A percentile compares a stretch with the other conserved stretches of the same genome.
These are phyloP conservation scores for Seladonia tumulorum DNA, from an alignment of 2,888 invertebrate species.

Conservation along the genomic window DNA sequence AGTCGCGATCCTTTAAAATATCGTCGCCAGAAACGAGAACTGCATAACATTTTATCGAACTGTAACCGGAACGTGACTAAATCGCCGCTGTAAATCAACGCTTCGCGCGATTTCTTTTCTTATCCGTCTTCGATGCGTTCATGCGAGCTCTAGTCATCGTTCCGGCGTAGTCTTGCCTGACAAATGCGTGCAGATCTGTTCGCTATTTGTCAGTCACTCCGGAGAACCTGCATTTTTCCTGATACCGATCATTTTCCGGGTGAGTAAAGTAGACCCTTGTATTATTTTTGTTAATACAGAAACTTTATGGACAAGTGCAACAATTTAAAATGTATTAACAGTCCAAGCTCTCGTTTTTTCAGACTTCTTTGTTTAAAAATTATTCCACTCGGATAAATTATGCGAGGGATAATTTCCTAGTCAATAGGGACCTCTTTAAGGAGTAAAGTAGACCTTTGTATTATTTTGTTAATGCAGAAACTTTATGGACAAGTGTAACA, in stretches of 20 bases:
- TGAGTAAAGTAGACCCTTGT: too few relatives aligned
- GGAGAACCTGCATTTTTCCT: background rate
- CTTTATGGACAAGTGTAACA: too few relatives aligned
- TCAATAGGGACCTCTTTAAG: too few relatives aligned
- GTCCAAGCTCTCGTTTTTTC: too few relatives aligned
- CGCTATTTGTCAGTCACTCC: background rate
- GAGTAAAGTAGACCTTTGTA: too few relatives aligned
- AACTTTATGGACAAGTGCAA: too few relatives aligned
- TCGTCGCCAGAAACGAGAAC: conserved; percentile 13
- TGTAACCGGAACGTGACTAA: conserved; percentile 30
- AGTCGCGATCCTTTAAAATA: conserved; percentile 35
- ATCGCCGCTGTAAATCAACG: conserved; percentile 30
- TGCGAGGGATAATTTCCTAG: too few relatives aligned
- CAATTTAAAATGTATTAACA: too few relatives aligned
- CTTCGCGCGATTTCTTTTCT: background rate
- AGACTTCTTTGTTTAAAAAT: too few relatives aligned
- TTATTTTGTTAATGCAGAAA: too few relatives aligned
- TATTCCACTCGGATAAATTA: too few relatives aligned
- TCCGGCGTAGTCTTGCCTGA: background rate
- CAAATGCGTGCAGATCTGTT: background rate
- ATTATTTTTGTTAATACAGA: too few relatives aligned
- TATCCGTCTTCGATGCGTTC: background rate
- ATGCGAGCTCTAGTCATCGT: background rate
- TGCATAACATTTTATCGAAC: conserved; percentile 32
- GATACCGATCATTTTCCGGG: background rate